Base-by-base conservation (phyloP, 2,113 vertebrate genomes). In the Hyperopisus bebe region DNA sequence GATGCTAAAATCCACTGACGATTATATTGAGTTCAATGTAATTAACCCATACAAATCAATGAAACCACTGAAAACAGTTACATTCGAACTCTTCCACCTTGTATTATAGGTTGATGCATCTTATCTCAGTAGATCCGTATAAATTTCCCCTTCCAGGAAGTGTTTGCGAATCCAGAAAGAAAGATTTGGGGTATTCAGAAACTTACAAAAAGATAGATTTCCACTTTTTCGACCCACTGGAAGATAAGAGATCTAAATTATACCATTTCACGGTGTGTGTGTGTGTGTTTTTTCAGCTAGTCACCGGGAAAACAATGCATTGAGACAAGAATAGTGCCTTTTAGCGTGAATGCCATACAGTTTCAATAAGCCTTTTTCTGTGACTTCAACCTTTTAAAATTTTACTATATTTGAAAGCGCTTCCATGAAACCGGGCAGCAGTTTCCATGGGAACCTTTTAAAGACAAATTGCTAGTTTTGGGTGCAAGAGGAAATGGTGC, bases 361-460 rank as follows among this genome's bases (percentile, higher is more conserved):
- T 24, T 88, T 48, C 62, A 17, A 15, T 46, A 74, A 74, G 24
- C 87, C 24, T 66, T 5, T 46, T 48, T 74, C 46, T 3, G 6
- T 88, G 17, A 42, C 11, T 47, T 24, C 24, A 74, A 17, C 62
- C 24, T 44, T 17, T 70, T 74, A 46, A 88, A 88, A 88, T 80
- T 82, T 82, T 89, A 89, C 82, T n/a, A 66, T 44, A 84, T 86
- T 82, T 80, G 88, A 24, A 35, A 90, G 91, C 55, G 86, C 86
- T 53, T 85, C 58, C 92, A 86, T 88, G 82, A 89, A 90, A 91
- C 92, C 91, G 91, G 92, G 92, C 92, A 91, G 91, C 90, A 0
- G 92, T 94, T 90, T 92, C 94, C 91, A 94, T 94, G 92, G 93
- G 83, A 94, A 94, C 94, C 46, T 91, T 92, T 94, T 58, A 91